Evolutionary conservation across 1,140 invertebrate genomes (phyloP).

Genomic region (Lamellibrachia luymesi): DNA sequence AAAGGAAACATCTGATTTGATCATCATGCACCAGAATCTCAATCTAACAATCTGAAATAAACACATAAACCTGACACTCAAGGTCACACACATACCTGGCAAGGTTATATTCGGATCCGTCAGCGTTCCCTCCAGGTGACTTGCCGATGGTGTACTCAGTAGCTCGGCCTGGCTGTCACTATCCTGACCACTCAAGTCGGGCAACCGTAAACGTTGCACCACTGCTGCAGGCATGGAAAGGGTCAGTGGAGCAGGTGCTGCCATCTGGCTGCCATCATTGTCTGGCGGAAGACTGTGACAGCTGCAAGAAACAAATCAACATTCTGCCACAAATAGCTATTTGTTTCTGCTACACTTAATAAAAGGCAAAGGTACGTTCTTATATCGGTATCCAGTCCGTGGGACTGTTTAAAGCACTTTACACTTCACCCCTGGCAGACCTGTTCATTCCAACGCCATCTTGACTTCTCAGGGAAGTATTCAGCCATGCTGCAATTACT

Average conservation of each 20-base stretch:
- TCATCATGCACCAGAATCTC: not conserved
- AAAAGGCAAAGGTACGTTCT: too few species aligned
- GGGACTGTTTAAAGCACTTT: too few species aligned
- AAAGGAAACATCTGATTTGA: not conserved
- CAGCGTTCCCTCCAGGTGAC: not conserved
- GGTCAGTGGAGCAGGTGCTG: not conserved
- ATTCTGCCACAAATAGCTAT: not conserved
- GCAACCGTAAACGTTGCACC: slow-evolving; percentile 8
- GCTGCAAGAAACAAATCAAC: not conserved
- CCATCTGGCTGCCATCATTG: not conserved
- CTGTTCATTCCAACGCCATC: too few species aligned
- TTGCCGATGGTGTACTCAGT: not conserved
- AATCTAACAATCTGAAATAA: not conserved
- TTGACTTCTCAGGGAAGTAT: too few species aligned
- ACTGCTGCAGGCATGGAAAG: slow-evolving; percentile 7
- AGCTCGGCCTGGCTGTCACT: slow-evolving; percentile 1
- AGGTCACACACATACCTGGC: not conserved
- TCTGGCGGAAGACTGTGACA: not conserved
- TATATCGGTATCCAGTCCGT: too few species aligned
- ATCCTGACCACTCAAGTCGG: not conserved
- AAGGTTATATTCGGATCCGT: not conserved
- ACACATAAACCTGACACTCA: not conserved
- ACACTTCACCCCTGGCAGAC: too few species aligned
- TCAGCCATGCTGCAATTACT: too few species aligned
- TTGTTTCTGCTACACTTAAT: too few species aligned